Evolutionary conservation across 2,888 invertebrate genomes (phyloP).

Genomic region (Tryphoninae sp.): DNA sequence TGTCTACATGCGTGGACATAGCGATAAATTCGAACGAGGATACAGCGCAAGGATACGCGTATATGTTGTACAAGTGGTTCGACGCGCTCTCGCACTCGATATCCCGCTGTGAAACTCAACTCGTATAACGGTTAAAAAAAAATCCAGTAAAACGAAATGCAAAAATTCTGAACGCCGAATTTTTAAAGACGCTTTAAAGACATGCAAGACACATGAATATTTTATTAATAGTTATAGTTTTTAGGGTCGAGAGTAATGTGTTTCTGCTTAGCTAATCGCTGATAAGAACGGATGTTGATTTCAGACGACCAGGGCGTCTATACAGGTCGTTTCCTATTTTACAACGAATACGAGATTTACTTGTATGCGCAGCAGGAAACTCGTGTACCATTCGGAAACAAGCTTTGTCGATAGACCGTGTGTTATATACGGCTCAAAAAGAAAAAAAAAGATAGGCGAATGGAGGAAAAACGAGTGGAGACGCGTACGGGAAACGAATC

Average conservation of each 20-base stretch:
- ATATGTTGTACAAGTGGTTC: slow-evolving; percentile 33
- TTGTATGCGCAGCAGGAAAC: no score
- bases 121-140: slow-evolving; percentile 8
- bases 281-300: no score
- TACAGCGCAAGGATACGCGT: slow-evolving; percentile 7
- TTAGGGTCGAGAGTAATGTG: no score
- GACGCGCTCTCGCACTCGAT: slow-evolving; percentile 30
- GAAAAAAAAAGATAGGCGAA: slow-evolving; percentile 22
- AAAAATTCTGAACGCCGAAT: slow-evolving; percentile 30
- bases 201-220: no score
- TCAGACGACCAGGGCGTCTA: no score
- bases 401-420: no score
- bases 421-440: background rate
- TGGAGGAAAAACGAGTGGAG: slow-evolving; percentile 10
- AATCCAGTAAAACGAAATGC: background rate
- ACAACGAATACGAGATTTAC: no score
- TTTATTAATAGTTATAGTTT: no score
- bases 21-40: slow-evolving; percentile 25
- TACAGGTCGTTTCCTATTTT: no score
- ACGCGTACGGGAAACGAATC: slow-evolving; percentile 53
- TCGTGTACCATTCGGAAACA: no score
- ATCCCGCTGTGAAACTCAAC: slow-evolving; percentile 28
- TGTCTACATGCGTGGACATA: slow-evolving; percentile 16
- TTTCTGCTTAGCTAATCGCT: no score
- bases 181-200: no score